Percentiles rank a stretch among this genome's conserved stretches.
Evolutionary conservation across 2,797 vertebrate genomes (phyloP).

Genomic region (Dromococcyx pavoninus): DNA sequence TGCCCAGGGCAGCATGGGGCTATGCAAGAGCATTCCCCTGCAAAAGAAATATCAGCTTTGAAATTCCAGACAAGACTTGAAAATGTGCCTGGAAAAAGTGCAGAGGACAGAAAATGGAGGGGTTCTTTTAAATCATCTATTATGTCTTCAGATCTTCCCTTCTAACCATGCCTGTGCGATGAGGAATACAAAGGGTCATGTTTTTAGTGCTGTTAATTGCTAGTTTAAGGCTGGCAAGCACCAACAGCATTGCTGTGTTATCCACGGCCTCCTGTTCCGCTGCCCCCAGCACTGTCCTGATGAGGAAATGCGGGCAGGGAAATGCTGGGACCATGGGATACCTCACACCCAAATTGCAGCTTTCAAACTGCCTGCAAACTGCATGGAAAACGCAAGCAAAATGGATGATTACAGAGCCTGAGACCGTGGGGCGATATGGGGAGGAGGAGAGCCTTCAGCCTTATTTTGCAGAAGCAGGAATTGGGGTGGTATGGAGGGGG

Average conservation of each 20-base stretch:
- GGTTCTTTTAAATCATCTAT: too few species aligned
- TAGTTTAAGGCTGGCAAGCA: neutral
- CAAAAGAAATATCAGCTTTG: neutral
- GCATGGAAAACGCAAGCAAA: neutral
- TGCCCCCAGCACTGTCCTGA: rapidly evolving
- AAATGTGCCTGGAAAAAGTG: rapidly evolving
- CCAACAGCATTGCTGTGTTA: rapidly evolving
- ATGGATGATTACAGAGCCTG: neutral
- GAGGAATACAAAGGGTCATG: rapidly evolving
- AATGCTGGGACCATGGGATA: neutral
- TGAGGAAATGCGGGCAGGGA: rapidly evolving
- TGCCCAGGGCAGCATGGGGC: rapidly evolving
- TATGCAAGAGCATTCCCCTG: neutral
- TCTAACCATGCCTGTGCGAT: rapidly evolving
- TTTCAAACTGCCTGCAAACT: rapidly evolving
- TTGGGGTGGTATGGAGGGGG: neutral
- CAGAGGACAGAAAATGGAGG: neutral
- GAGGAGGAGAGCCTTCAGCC: neutral
- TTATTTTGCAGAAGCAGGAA: neutral
- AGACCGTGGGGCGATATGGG: rapidly evolving
- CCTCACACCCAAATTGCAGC: neutral
- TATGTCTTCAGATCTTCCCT: neutral
- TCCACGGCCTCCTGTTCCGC: rapidly evolving
- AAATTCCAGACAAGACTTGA: neutral
- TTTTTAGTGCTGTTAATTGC: neutral